phyloP scores from a whole-genome alignment of 1,140 invertebrate species.

The Drosophila lacteicornis region DNA sequence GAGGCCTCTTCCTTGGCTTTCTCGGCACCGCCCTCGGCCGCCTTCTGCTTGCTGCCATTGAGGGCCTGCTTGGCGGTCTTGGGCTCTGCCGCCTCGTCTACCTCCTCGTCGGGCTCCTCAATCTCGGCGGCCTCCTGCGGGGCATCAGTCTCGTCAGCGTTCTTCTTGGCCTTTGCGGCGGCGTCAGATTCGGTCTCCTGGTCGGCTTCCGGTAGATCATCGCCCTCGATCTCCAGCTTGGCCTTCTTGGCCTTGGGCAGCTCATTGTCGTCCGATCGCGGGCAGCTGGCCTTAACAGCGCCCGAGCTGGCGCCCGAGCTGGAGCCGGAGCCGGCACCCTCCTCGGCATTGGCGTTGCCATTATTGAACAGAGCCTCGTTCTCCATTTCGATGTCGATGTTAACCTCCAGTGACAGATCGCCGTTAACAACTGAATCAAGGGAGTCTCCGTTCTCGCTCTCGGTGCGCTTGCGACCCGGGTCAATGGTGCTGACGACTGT shows the following conservation, averaged over 20 bases:
- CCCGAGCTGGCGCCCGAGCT: not conserved
- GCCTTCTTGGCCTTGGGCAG: slow-evolving; percentile 78
- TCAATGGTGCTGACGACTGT: slow-evolving; percentile 96
- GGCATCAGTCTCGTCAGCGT: slow-evolving; percentile 40
- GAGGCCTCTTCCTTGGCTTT: slow-evolving; percentile 8
- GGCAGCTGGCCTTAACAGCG: slow-evolving; percentile 49
- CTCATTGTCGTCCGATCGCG: slow-evolving; percentile 56
- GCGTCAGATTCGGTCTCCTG: slow-evolving; percentile 27
- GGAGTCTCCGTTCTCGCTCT: slow-evolving; percentile 89
- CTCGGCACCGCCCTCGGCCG: not conserved
- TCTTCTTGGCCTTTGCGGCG: slow-evolving; percentile 31
- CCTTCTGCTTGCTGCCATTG: slow-evolving; percentile 38
- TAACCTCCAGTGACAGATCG: slow-evolving; percentile 87
- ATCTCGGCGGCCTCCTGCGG: slow-evolving; percentile 50
- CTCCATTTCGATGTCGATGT: slow-evolving; percentile 90
- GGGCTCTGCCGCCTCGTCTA: slow-evolving; percentile 28
- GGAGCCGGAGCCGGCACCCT: slow-evolving; percentile 10
- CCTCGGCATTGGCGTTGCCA: slow-evolving; percentile 45
- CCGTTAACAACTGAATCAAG: slow-evolving; percentile 87
- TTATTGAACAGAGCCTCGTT: slow-evolving; percentile 87
- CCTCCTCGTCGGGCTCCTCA: slow-evolving; percentile 67
- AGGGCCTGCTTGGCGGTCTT: slow-evolving; percentile 61
- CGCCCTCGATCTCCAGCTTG: slow-evolving; percentile 70
- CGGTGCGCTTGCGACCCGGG: slow-evolving; percentile 88
- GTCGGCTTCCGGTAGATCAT: slow-evolving; percentile 14